phyloP scores from a whole-genome alignment of 2,888 invertebrate genomes.

The Callyntrura sp. region DNA sequence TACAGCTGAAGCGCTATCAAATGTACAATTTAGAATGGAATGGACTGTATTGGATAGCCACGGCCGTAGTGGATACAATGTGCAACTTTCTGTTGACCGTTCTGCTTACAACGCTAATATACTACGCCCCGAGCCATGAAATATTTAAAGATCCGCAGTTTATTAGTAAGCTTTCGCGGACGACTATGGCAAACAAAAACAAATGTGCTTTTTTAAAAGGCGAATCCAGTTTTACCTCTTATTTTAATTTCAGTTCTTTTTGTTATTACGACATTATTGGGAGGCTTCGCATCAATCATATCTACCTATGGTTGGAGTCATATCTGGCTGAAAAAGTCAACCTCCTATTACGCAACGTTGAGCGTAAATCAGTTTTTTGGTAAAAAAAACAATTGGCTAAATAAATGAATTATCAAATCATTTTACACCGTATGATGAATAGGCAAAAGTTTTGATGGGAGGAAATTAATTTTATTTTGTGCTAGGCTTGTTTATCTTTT shows the following conservation, averaged over 20 bases:
- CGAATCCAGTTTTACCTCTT: no score
- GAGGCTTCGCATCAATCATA: constrained; percentile 65
- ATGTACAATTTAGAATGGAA: constrained; percentile 58
- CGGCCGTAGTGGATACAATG: constrained; percentile 23
- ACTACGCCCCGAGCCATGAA: constrained; percentile 38
- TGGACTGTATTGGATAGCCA: constrained; percentile 67
- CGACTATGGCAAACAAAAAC: background rate
- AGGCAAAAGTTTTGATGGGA: no score
- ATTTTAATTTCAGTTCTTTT: constrained; percentile 50
- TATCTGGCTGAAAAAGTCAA: constrained; percentile 36
- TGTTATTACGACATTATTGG: constrained; percentile 53
- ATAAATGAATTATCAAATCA: no score
- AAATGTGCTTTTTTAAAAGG: background rate
- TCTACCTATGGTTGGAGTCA: constrained; percentile 60
- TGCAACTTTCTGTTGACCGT: background rate
- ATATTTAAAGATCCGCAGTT: constrained; percentile 59
- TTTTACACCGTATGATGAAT: no score
- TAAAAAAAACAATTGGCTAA: no score
- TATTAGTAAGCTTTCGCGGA: constrained; percentile 50
- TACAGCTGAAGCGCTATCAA: constrained; percentile 69
- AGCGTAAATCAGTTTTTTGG: constrained; percentile 68
- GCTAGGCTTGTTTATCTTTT: constrained; percentile 35
- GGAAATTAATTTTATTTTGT: background rate
- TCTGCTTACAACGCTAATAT: constrained; percentile 7
- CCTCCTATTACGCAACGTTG: constrained; percentile 68